These are phyloP conservation scores for Coluber constrictor DNA, from an alignment of 2,797 vertebrate genomes.

Conservation along the genomic window DNA sequence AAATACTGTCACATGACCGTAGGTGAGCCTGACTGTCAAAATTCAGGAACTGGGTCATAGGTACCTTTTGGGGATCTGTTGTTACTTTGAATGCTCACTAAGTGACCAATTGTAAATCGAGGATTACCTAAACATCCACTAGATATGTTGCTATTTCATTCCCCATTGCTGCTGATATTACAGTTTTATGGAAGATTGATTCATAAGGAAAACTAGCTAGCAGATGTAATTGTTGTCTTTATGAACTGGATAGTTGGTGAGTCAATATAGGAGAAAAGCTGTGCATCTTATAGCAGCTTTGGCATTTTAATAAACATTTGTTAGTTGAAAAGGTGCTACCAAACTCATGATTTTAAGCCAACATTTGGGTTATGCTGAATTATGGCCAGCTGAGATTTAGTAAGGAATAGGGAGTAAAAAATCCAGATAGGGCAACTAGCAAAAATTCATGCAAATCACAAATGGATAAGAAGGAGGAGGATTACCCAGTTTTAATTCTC, in stretches of 20 bases:
- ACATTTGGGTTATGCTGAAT: not conserved
- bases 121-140: not conserved
- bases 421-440: not conserved
- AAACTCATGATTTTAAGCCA: not conserved
- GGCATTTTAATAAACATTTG: not conserved
- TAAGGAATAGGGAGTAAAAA: not conserved
- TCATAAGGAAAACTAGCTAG: not conserved
- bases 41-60: not conserved
- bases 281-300: not conserved
- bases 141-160: not conserved
- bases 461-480: not conserved
- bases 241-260: not conserved
- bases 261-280: not conserved
- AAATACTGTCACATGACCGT: not conserved
- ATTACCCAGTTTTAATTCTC: not conserved
- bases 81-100: not conserved
- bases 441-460: not conserved
- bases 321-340: not conserved
- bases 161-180: not conserved
- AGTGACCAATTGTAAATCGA: not conserved
- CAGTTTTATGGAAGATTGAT: not conserved
- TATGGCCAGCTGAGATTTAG: not conserved
- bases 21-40: not conserved
- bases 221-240: not conserved
- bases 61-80: not conserved